Base-by-base conservation (phyloP, 1,140 invertebrate genomes). In the Callitettix versicolor region DNA sequence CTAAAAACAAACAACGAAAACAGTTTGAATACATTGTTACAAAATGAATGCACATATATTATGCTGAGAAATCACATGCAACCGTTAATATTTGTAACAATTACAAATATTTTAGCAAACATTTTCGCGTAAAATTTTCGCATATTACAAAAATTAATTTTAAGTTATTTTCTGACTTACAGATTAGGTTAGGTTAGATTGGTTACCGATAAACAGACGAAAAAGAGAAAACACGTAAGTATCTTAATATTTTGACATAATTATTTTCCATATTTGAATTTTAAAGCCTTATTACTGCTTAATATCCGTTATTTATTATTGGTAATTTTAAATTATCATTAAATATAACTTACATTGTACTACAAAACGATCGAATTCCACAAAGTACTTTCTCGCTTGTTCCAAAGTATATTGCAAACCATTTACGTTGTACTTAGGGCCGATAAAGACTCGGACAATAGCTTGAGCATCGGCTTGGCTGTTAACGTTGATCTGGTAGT, bases 391-490 rank as follows among this genome's bases (percentile, higher is more conserved):
- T 24, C 57, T 54, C 7, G 49, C 50, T 41, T 62, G 58, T 26
- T 60, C 53, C 15, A 58, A 22, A 26, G 55, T 52, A 3, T 76
- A 57, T 2, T 65, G 42, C 36, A 74, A 70, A 14, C 74, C 75
- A 55, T 78, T 68, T 51, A 72, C 70, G 55, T 84, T 76, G 59
- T 79, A 79, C 65, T 82, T 84, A 2, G 84, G 84, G 36, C 80
- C 84, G 30, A 86, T 61, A 73, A 82, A 86, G 17, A 85, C 67
- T 47, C 79, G 78, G 26, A 86, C 68, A 34, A 74, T 67, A 0
- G 72, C 79, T 43, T 79, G 73, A 11, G 61, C 63, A 1, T 69
- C 62, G 58, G 76, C 74, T 0, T 82, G 75, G 57, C 75, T 76
- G 56, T 73, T 75, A 43, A 84, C 69, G 46, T 74, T 69, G 52